Base-by-base conservation (phyloP, 2,113 vertebrate species). In the Chrysochloris asiatica region DNA sequence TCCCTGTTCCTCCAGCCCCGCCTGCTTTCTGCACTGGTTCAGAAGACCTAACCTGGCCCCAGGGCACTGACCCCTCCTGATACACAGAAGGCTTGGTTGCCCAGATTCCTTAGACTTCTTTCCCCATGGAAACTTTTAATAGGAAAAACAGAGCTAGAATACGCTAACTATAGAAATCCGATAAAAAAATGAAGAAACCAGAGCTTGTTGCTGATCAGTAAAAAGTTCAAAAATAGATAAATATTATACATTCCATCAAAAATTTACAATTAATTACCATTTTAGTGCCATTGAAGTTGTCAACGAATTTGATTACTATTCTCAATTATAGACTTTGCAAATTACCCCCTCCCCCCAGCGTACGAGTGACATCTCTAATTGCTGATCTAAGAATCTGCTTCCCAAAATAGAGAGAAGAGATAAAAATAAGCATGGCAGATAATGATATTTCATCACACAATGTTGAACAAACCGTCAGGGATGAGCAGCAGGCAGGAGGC, bases 151-250 rank as follows among this genome's bases (percentile, higher is more conserved):
- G 26, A 56, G 54, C 19, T 16, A 61, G 26, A 41, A 33, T 50
- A n/a, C 38, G 50, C 79, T 81, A 83, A 89, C 80, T 92, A 82
- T 89, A 84, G 93, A 88, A 69, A 86, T 83, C 80, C 41, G 88
- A 73, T 59, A 10, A 56, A 47, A 86, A n/a, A 54, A 28, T 65
- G 89, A 24, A 82, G 50, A 6, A 3, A 28, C 6, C 47, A 84
- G 78, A 36, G 73, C 84, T 88, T 48, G 41, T 13, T 76, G 89
- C 87, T 80, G 84, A 93, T 95, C 87, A 86, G 94, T 71, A 81
- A 86, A 89, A 96, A 76, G 95, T 92, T 96, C 94, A 95, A 96
- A 96, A 96, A 96, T 94, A 96, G 96, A 95, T 89, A 95, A 96
- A 96, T 96, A 94, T 79, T 89, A 96, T 86, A 87, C 81, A 88